Evolutionary conservation across 2,888 invertebrate species (phyloP).

Genomic region (Papilio gigon): DNA sequence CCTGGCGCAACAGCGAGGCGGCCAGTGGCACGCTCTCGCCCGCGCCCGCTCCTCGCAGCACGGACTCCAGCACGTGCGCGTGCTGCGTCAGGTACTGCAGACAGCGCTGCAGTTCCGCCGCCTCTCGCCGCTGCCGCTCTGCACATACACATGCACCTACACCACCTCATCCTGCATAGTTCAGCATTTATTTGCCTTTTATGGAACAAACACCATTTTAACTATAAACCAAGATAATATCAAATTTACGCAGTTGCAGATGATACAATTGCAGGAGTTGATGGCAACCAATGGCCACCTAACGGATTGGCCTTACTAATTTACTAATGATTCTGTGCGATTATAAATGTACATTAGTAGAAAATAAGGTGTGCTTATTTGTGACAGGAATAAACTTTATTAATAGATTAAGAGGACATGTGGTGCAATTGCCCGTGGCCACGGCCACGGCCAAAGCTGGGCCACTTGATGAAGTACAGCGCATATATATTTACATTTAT

Average conservation of each 20-base stretch:
- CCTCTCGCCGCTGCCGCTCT: conserved; percentile 76
- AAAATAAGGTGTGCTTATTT: too few species aligned
- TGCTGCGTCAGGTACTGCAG: conserved; percentile 77
- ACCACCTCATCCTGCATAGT: background rate
- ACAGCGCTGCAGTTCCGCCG: conserved; percentile 75
- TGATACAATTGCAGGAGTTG: background rate
- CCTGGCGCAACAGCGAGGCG: conserved; percentile 73
- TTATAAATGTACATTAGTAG: too few species aligned
- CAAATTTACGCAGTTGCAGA: too few species aligned
- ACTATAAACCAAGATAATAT: background rate
- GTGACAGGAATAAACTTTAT: too few species aligned
- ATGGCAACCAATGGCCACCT: background rate
- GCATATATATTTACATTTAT: background rate
- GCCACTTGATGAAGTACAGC: background rate
- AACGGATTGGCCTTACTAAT: background rate
- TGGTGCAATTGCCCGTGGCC: too few species aligned
- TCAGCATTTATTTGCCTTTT: background rate
- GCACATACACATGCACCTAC: conserved; percentile 30
- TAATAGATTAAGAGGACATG: too few species aligned
- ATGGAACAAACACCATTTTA: background rate
- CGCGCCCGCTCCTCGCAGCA: conserved; percentile 64
- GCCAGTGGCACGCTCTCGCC: conserved; percentile 64
- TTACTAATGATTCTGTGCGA: too few species aligned
- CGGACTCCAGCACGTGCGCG: conserved; percentile 75
- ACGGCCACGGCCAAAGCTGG: background rate